Evolutionary conservation across 2,888 invertebrate genomes (phyloP).

Genomic region (Hydrotaea diabolus): DNA sequence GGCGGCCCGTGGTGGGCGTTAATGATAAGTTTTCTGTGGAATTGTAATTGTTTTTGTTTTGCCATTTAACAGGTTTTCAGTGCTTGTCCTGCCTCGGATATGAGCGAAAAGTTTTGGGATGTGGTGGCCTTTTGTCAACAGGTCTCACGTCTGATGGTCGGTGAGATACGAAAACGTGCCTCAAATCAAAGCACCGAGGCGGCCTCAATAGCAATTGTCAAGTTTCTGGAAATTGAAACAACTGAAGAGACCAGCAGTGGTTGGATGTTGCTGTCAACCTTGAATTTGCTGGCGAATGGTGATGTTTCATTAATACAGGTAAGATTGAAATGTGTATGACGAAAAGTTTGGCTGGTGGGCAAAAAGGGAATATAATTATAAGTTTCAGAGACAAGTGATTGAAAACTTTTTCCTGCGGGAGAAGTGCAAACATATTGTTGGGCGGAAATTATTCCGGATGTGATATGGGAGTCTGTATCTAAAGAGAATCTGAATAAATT

Average conservation of each 20-base stretch:
- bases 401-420: no score
- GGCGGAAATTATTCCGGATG: no score
- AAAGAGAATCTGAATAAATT: no score
- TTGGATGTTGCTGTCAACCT: conserved; percentile 95
- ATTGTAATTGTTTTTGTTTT: conserved; percentile 34
- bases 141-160: conserved; percentile 97
- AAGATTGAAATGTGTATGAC: conserved; percentile 71
- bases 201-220: conserved; percentile 97
- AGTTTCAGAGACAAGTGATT: no score
- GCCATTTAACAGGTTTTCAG: conserved; percentile 89
- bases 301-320: conserved; percentile 94
- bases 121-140: conserved; percentile 96
- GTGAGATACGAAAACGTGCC: conserved; percentile 94
- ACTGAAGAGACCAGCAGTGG: conserved; percentile 97
- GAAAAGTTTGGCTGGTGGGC: background rate
- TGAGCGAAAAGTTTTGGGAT: conserved; percentile 99
- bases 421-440: no score
- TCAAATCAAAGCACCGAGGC: conserved; percentile 98
- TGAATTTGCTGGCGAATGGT: conserved; percentile 95
- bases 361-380: background rate
- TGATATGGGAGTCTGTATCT: no score
- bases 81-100: conserved; percentile 94
- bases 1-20: background rate
- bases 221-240: conserved; percentile 97
- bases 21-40: conserved; percentile 5